These are phyloP conservation scores for Ascaphus truei DNA, from an alignment of 2,113 vertebrate species.

Conservation along the genomic window DNA sequence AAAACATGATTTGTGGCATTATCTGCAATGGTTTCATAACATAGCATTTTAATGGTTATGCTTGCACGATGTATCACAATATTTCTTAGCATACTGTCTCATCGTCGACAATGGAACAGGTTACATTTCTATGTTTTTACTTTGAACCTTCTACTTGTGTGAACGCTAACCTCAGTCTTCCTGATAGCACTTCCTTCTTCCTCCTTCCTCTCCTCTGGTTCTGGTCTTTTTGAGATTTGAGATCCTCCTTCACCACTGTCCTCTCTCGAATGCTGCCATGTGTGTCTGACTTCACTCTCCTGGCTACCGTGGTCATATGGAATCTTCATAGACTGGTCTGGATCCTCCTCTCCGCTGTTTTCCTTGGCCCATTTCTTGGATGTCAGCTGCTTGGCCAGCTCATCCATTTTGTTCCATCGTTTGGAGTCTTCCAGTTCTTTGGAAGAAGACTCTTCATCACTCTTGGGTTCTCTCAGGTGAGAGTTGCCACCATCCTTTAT, in stretches of 20 bases:
- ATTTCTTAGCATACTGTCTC: background rate
- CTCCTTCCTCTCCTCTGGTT: conserved; percentile 74
- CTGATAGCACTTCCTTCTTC: conserved; percentile 88
- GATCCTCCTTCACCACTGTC: conserved; percentile 59
- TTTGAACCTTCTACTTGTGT: background rate
- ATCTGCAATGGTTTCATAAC: no score
- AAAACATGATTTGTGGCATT: no score
- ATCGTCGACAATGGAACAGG: background rate
- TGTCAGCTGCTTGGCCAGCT: conserved; percentile 62
- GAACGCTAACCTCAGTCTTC: conserved; percentile 76
- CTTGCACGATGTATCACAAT: background rate
- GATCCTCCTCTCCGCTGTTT: conserved; percentile 47
- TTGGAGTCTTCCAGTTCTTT: conserved; percentile 59
- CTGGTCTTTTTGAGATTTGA: conserved; percentile 57
- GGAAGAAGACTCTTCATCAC: conserved; percentile 44
- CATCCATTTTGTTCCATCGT: conserved; percentile 69
- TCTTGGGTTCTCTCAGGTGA: conserved; percentile 31
- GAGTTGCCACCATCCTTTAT: conserved; percentile 33
- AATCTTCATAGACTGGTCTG: conserved; percentile 61
- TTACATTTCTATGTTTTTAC: background rate
- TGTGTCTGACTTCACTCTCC: conserved; percentile 41
- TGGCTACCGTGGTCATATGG: conserved; percentile 45
- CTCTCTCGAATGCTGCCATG: conserved; percentile 69
- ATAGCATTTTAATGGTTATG: no score
- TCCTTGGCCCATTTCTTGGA: conserved; percentile 55